A percentile compares a stretch with the other conserved stretches of the same genome.
These are phyloP conservation scores for Ophiodon elongatus DNA, from an alignment of 2,113 vertebrate species.

Conservation along the genomic window DNA sequence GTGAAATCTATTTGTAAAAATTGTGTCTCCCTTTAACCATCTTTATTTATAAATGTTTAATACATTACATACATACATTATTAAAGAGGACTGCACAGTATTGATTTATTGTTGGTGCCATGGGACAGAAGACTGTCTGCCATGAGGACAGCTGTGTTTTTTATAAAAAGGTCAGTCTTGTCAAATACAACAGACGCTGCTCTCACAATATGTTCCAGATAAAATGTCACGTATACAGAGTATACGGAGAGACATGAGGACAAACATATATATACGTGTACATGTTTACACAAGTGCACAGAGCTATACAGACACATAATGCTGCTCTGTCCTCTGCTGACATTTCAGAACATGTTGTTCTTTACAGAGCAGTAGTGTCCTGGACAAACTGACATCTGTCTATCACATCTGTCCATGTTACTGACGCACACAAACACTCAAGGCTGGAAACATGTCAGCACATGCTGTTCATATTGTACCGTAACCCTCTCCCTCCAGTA, in stretches of 20 bases:
- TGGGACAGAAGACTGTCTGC: neutral
- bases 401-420: constrained; percentile 60
- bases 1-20: neutral
- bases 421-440: constrained; percentile 16
- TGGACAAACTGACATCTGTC: constrained; percentile 61
- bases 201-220: constrained; percentile 17
- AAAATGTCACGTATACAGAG: constrained; percentile 37
- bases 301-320: constrained; percentile 10
- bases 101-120: constrained; percentile 27
- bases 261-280: neutral
- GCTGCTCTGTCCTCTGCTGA: constrained; percentile 37
- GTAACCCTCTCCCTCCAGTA: neutral
- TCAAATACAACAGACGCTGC: constrained; percentile 36
- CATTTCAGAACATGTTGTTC: constrained; percentile 58
- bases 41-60: neutral
- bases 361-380: constrained; percentile 41
- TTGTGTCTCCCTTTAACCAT: neutral
- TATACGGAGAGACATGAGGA: neutral
- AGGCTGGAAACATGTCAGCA: constrained; percentile 21
- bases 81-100: constrained; percentile 22
- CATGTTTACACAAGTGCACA: constrained; percentile 26
- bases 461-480: constrained; percentile 19
- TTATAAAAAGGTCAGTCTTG: constrained; percentile 61
- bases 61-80: too few species aligned
- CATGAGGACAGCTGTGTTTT: neutral